These are phyloP conservation scores for Crotalus tigris DNA, from an alignment of 2,113 vertebrate genomes.

Conservation along the genomic window DNA sequence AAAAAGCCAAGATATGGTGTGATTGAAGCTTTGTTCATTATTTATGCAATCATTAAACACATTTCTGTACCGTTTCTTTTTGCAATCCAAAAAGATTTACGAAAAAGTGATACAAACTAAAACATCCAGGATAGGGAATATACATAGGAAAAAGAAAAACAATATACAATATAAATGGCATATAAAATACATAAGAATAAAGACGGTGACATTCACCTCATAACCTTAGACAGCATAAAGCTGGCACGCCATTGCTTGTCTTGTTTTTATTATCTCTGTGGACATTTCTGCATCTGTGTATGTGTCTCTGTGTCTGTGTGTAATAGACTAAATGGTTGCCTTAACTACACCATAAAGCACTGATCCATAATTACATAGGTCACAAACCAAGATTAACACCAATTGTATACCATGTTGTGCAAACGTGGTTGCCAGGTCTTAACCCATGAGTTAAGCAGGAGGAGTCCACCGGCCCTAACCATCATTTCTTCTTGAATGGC, in stretches of 20 bases:
- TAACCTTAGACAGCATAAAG: neutral
- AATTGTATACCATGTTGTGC: neutral
- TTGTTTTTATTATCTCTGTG: neutral
- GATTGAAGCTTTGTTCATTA: neutral
- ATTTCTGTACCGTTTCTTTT: neutral
- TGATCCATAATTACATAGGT: neutral
- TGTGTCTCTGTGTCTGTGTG: neutral
- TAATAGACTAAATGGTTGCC: neutral
- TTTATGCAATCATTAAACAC: neutral
- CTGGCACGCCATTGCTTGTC: neutral
- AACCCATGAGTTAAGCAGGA: neutral
- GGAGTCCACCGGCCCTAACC: neutral
- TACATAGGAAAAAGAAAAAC: neutral
- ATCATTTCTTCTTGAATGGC: neutral
- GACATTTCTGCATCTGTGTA: neutral
- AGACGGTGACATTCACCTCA: neutral
- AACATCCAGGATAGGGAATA: neutral
- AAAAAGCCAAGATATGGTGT: neutral
- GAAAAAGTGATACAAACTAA: neutral
- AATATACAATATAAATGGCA: neutral
- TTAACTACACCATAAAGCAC: neutral
- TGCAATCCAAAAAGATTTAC: neutral
- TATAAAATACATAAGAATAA: neutral
- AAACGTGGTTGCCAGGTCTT: neutral
- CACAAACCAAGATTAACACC: neutral